Evolutionary conservation across 2,113 vertebrate genomes (phyloP).

Genomic region (Hemibates koningsi): DNA sequence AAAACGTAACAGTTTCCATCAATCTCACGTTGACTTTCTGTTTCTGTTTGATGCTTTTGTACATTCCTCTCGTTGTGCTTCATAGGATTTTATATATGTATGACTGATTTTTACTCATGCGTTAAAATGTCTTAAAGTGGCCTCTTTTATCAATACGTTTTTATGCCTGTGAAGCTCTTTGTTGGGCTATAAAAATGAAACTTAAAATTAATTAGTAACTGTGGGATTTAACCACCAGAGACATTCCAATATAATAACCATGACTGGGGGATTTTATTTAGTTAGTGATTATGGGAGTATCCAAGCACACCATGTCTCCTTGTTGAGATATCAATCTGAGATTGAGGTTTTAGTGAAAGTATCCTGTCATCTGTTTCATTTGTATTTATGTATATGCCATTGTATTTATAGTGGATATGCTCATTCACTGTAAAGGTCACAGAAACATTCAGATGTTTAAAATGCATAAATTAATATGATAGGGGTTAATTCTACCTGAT

Average conservation of each 20-base stretch:
- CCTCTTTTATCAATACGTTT: background rate
- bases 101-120: background rate
- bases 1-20: background rate
- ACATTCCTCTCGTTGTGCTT: accelerated
- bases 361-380: background rate
- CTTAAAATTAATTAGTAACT: background rate
- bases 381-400: background rate
- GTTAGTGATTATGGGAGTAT: background rate
- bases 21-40: background rate
- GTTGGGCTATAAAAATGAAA: background rate
- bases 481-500: constrained; percentile 43
- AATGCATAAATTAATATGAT: background rate
- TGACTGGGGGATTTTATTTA: background rate
- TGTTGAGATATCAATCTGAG: background rate
- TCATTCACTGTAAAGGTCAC: background rate
- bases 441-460: background rate
- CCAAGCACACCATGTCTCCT: background rate
- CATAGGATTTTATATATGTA: background rate
- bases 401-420: background rate
- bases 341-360: background rate
- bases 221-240: background rate
- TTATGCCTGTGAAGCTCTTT: background rate
- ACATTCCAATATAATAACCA: background rate
- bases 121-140: background rate
- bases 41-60: background rate